phyloP scores from a whole-genome alignment of 2,888 invertebrate species.

The Himalopsyche kuldschensis region DNA sequence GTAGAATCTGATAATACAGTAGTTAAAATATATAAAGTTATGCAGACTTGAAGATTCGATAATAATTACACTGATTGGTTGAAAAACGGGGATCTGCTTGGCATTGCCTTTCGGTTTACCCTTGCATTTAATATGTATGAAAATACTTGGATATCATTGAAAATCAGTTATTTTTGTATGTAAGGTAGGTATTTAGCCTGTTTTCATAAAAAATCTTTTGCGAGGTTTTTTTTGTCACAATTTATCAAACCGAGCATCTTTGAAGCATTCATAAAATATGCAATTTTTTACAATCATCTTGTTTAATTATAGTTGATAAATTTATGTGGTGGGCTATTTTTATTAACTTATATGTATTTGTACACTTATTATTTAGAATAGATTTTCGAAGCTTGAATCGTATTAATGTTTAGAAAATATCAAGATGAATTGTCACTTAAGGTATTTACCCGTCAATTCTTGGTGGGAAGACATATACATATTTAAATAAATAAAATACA shows the following conservation, averaged over 20 bases:
- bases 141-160: neutral
- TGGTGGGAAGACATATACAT: no score
- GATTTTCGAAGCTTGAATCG: neutral
- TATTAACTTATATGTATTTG: neutral
- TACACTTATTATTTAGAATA: neutral
- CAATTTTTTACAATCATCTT: neutral
- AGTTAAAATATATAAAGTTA: neutral
- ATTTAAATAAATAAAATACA: no score
- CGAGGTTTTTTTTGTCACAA: neutral
- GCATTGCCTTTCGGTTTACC: neutral
- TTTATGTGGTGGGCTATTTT: slow-evolving; percentile 5
- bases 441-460: no score
- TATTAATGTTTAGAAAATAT: neutral
- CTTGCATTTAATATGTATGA: neutral
- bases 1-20: neutral
- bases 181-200: neutral
- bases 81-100: neutral
- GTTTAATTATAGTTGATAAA: neutral
- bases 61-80: neutral
- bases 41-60: neutral
- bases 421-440: no score
- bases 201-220: neutral
- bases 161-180: neutral
- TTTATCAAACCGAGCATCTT: neutral
- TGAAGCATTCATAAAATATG: neutral